Base-by-base conservation (phyloP, 2,113 vertebrate genomes). In the Lamprotornis superbus region DNA sequence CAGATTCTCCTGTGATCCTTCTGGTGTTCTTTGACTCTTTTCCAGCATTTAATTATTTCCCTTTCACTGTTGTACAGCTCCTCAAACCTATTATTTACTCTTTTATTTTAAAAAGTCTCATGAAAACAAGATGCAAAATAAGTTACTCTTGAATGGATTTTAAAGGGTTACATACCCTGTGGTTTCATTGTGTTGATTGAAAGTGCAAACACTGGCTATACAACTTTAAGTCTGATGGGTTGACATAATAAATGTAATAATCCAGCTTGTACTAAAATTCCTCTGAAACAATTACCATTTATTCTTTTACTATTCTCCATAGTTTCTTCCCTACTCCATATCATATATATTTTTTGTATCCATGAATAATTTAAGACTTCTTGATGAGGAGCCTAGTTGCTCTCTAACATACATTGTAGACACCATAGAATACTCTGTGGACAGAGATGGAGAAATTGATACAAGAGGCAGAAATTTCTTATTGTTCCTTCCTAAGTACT, bases 161-260 rank as follows among this genome's bases (percentile, higher is more conserved):
- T 37, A 22, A 63, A 53, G 35, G 17, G 8, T 53, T 50, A 55
- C 3, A 53, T 5, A 31, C 1, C 2, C 7, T 0, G 0, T 59
- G 25, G 18, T 59, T 76, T 63, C 39, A 47, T 68, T 14, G 12
- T 42, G 7, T 50, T 71, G 30, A 46, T 17, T 53, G 24, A 59
- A 86, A 46, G 22, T 65, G 33, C 39, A 63, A 69, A 50, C 10
- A 59, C 7, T 49, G 9, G 16, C 19, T 46, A 24, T 42, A 40
- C 6, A 59, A 10, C 15, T 83, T 63, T 18, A 68, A 23, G 18
- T 50, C 30, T 92, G 33, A 50, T 50, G 18, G 3, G 16, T 1
- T 68, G 27, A 33, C 20, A 64, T 16, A 74, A 56, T 15, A 71
- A 83, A 71, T 8, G 5, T 3, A 90, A 33, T 59, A 46, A 84